Percentiles rank a stretch among this genome's conserved stretches.
phyloP scores from a whole-genome alignment of 2,113 vertebrate genomes.

The Erythrocebus patas region DNA sequence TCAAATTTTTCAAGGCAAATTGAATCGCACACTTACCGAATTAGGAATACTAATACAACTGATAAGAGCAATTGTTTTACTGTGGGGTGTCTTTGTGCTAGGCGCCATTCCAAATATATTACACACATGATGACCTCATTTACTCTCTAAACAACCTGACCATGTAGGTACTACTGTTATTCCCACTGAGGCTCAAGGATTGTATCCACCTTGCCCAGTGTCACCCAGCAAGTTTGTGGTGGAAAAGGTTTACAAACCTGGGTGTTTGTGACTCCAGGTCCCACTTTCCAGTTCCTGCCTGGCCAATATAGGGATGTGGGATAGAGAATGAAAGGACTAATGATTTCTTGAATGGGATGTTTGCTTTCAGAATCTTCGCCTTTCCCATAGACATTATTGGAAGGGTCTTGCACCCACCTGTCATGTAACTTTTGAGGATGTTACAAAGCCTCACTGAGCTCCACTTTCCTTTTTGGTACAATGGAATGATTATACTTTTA shows the following conservation, averaged over 20 bases:
- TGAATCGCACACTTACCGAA: neutral
- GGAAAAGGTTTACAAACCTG: neutral
- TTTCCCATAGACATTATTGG: neutral
- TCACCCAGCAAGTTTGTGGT: neutral
- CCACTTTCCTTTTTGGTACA: neutral
- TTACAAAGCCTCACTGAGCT: neutral
- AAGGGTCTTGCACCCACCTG: neutral
- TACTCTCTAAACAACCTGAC: neutral
- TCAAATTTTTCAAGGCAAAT: neutral
- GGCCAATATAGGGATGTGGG: neutral
- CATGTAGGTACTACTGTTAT: neutral
- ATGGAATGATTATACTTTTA: neutral
- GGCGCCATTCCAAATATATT: neutral
- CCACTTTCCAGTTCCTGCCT: neutral
- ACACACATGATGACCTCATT: neutral
- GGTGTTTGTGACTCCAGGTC: neutral
- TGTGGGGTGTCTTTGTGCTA: neutral
- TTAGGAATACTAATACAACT: neutral
- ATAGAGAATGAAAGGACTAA: neutral
- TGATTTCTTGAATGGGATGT: neutral
- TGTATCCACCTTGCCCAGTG: neutral
- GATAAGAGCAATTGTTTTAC: neutral
- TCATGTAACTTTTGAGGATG: neutral
- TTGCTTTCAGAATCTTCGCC: conserved; percentile 11
- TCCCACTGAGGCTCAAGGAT: neutral